Conservation (phyloP, 2,113 vertebrate genomes). For the Opisthocomus hoazin region DNA sequence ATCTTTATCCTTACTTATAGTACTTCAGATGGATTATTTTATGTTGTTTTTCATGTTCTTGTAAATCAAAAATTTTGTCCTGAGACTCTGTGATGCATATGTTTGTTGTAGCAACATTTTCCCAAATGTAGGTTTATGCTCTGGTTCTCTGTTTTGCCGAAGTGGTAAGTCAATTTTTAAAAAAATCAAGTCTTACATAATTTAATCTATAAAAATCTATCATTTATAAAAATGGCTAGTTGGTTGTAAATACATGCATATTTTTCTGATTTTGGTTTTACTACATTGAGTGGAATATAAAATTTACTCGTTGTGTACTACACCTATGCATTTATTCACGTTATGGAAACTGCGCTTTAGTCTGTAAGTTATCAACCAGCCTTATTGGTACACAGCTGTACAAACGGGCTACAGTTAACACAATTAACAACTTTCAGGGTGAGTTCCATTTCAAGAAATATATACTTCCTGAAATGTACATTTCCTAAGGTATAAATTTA, state of each 20-base stretch:
- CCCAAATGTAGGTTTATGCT: background rate
- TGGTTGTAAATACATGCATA: background rate
- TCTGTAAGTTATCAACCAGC: background rate
- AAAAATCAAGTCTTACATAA: background rate
- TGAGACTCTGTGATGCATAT: background rate
- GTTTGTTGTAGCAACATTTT: background rate
- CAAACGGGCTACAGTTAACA: background rate
- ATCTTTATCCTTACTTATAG: background rate
- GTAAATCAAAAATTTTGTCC: background rate
- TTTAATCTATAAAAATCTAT: no score
- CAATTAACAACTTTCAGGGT: background rate
- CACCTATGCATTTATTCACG: background rate
- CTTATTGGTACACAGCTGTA: background rate
- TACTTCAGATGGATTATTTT: background rate
- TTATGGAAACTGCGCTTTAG: background rate
- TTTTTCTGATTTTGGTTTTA: background rate
- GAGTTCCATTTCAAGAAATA: background rate
- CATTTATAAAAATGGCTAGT: background rate
- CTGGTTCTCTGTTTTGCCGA: background rate
- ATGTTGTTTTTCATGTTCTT: background rate
- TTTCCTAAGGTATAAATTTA: background rate
- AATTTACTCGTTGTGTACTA: background rate
- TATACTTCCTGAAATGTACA: background rate
- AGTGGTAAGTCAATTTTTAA: background rate
- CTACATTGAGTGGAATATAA: background rate